Percentiles rank a stretch among this genome's conserved stretches.
These are phyloP conservation scores for Drosophila hydei DNA, from an alignment of 1,140 invertebrate species.

Conservation along the genomic window DNA sequence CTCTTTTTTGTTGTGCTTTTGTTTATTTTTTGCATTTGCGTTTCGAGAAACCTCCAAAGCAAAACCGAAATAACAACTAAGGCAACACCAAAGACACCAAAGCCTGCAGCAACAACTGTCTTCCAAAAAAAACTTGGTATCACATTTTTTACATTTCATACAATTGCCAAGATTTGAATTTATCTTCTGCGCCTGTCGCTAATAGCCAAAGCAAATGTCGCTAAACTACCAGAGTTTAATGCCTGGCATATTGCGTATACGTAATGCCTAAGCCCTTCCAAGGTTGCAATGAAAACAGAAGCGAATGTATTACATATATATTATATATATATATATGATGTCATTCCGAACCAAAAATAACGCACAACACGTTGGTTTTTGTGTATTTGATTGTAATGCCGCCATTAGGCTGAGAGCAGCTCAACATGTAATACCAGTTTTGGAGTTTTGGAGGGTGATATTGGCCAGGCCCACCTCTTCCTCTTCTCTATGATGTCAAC, in stretches of 20 bases:
- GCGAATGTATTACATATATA: conserved; percentile 13
- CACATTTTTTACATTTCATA: conserved; percentile 14
- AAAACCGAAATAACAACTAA: conserved; percentile 21
- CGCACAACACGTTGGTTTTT: conserved; percentile 10
- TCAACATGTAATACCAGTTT: conserved; percentile 63
- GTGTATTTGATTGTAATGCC: conserved; percentile 21
- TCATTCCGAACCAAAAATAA: conserved; percentile 47
- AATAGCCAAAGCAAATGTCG: conserved; percentile 24
- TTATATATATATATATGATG: conserved; percentile 50
- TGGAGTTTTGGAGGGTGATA: background rate
- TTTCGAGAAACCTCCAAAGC: conserved; percentile 60
- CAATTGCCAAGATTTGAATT: conserved; percentile 6
- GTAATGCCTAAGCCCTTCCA: conserved; percentile 37
- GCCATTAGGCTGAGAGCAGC: background rate
- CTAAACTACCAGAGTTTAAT: conserved; percentile 8
- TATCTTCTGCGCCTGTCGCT: background rate
- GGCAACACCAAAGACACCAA: conserved; percentile 7
- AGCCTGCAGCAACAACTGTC: background rate
- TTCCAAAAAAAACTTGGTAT: background rate
- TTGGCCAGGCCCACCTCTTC: background rate
- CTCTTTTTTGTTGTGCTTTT: conserved; percentile 31
- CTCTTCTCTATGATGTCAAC: conserved; percentile 61
- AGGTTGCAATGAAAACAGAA: conserved; percentile 42
- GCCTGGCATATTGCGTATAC: conserved; percentile 14
- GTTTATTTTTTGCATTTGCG: conserved; percentile 75